Percentiles rank a stretch among this genome's conserved stretches.
Conservation (phyloP, 2,888 invertebrate species). For the Polymixis flavicincta region DNA sequence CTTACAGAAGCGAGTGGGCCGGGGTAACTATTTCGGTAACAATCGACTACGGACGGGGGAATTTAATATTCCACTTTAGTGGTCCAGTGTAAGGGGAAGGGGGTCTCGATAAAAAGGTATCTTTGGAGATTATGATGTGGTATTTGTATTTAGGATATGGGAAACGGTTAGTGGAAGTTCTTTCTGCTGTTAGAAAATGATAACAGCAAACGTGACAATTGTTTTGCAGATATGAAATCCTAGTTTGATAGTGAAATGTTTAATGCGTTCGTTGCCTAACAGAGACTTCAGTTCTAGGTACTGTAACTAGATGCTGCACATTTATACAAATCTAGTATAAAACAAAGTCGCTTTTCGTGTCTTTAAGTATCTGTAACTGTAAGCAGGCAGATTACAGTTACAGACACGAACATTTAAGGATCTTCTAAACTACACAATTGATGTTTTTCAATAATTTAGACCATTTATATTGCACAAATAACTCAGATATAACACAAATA, state of each 20-base stretch:
- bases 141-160: conserved; percentile 4
- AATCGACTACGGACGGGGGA: conserved; percentile 47
- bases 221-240: not conserved
- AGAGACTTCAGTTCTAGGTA: not conserved
- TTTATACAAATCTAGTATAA: not conserved
- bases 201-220: not conserved
- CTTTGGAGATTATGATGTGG: conserved; percentile 28
- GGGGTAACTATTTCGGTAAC: conserved; percentile 58
- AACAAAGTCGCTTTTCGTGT: not conserved
- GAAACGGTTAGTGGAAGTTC: not conserved
- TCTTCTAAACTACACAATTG: no score
- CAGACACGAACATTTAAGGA: no score
- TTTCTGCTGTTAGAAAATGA: not conserved
- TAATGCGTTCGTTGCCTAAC: not conserved
- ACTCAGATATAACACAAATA: not conserved
- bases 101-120: conserved; percentile 37
- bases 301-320: not conserved
- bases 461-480: not conserved
- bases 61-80: conserved; percentile 60
- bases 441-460: not conserved
- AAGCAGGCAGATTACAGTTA: no score
- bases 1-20: conserved; percentile 30
- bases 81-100: conserved; percentile 19
- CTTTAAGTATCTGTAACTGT: no score
- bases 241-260: not conserved